phyloP scores from a whole-genome alignment of 2,113 vertebrate species.

The Stictonetta naevosa region DNA sequence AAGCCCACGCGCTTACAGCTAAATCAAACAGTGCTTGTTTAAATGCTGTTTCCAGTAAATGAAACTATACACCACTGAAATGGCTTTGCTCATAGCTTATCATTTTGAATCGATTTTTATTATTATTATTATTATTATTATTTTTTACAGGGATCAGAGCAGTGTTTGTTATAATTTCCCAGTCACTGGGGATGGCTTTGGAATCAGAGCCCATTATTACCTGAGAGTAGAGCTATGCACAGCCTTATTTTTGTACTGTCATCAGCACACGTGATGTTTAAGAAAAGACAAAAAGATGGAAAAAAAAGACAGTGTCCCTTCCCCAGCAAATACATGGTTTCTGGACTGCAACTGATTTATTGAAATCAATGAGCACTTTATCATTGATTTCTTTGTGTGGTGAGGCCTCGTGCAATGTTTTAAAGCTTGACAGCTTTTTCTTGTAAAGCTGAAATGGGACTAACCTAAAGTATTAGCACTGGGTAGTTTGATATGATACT shows the following conservation, averaged over 20 bases:
- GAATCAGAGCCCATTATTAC: neutral
- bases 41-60: slow-evolving; percentile 15
- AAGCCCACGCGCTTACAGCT: neutral
- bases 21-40: neutral
- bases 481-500: neutral
- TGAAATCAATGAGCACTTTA: slow-evolving; percentile 33
- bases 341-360: neutral
- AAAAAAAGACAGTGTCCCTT: neutral
- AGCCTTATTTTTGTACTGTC: slow-evolving; percentile 1
- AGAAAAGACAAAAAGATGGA: neutral
- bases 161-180: neutral
- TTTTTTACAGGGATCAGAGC: neutral
- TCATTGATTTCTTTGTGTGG: slow-evolving; percentile 20
- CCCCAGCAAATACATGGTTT: neutral
- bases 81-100: neutral
- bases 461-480: neutral
- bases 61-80: neutral
- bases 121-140: neutral
- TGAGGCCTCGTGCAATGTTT: neutral
- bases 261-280: neutral
- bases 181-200: neutral
- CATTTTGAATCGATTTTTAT: neutral
- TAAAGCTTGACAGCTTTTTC: slow-evolving; percentile 26
- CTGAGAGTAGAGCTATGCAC: neutral
- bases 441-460: slow-evolving; percentile 27